phyloP scores from a whole-genome alignment of 2,113 vertebrate species.

The Vimba vimba region DNA sequence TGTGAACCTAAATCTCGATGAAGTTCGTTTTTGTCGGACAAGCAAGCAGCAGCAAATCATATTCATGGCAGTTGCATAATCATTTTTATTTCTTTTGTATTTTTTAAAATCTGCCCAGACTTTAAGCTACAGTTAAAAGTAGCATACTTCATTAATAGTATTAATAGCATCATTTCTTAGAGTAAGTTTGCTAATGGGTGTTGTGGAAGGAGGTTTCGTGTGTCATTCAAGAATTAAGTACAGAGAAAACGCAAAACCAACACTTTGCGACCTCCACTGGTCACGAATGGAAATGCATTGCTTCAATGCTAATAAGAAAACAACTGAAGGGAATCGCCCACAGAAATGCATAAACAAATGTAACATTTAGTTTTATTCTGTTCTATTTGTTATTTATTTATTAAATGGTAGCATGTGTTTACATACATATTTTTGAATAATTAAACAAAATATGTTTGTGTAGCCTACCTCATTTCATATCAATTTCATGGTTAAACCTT shows the following conservation, averaged over 20 bases:
- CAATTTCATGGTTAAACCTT: no score
- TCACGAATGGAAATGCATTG: neutral
- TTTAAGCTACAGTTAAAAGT: neutral
- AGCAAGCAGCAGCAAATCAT: neutral
- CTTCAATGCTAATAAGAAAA: neutral
- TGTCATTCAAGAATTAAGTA: neutral
- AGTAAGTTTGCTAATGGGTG: neutral
- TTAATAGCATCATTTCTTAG: neutral
- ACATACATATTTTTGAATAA: no score
- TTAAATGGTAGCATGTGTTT: neutral
- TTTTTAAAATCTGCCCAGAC: neutral
- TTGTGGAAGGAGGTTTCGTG: neutral
- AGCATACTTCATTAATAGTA: neutral
- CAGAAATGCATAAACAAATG: neutral
- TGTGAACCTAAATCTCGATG: neutral
- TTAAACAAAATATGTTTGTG: neutral
- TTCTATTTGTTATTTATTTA: neutral
- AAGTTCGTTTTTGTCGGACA: neutral
- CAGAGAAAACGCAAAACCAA: neutral
- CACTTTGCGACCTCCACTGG: neutral
- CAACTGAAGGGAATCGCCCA: neutral
- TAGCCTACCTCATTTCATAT: no score
- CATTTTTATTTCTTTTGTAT: neutral
- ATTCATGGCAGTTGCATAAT: neutral
- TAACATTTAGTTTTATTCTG: neutral